Base-by-base conservation (phyloP, 2,113 vertebrate species). In the Oncorhynchus nerka region DNA sequence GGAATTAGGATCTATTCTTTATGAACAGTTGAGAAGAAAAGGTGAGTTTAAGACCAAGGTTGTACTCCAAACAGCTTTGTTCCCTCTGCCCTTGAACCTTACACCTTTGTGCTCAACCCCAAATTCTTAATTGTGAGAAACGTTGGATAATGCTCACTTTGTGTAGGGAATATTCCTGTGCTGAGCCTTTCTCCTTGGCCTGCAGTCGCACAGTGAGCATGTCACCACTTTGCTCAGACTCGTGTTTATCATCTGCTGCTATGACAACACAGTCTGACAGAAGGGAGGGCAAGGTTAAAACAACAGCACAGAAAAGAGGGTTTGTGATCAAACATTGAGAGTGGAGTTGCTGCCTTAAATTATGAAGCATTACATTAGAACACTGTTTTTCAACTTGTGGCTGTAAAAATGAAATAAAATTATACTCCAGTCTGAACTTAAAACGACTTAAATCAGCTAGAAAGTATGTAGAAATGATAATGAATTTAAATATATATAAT, bases 251-350 rank as follows among this genome's bases (percentile, higher is more conserved):
- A 67, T 90, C 87, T 0, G 75, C 79, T 22, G 85, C 81, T 74
- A 92, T 87, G 77, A 92, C 84, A 4, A 93, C 87, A 16, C 93
- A 94, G 68, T 94, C 93, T 94, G 20, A 75, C 32, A 59, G 2
- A 22, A 59, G 2, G 28, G 6, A 78, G 4, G 32, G 51, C 66
- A 30, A 16, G 11, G 9, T 45, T 45, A 13, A 28, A 28, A 15
- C 57, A 4, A 26, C 62, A n/a, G 15, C 9, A 28, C 45, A 15
- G 62, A 4, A 26, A 66, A n/a, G 15, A 71, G 4, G 24, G 30
- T 24, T 55, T 4, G n/a, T 16, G 39, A 45, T 45, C 8, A 45
- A 45, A 45, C 39, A 45, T 11, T 45, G 39, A 45, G 6, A 39
- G 9, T 12, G 39, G 9, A 45, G 9, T 45, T 45, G 9, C 39